Conservation (phyloP, 2,797 vertebrate species). For the Oreochromis grahami region DNA sequence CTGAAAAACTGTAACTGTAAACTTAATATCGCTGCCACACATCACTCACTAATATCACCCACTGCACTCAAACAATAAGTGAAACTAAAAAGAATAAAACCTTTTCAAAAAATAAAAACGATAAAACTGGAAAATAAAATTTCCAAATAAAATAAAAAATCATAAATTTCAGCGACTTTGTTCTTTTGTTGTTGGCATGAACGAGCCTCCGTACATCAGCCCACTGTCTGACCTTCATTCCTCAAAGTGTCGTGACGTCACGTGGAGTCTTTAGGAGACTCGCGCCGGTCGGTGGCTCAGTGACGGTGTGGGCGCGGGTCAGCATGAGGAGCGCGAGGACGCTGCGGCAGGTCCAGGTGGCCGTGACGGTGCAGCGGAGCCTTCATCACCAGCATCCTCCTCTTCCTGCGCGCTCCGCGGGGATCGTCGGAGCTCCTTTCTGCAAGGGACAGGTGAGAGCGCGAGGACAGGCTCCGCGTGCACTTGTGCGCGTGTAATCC, state of each 20-base stretch:
- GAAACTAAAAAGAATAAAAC: neutral
- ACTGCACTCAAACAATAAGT: neutral
- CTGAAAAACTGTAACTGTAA: neutral
- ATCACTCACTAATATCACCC: neutral
- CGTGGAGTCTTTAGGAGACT: neutral
- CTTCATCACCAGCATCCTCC: neutral
- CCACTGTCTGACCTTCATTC: neutral
- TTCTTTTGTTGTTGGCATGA: neutral
- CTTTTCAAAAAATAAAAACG: neutral
- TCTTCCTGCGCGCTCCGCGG: constrained; percentile 28
- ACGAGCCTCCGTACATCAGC: neutral
- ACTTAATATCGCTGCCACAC: neutral
- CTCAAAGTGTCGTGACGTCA: constrained; percentile 1
- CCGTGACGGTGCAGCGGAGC: neutral
- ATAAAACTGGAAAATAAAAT: neutral
- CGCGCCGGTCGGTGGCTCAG: neutral
- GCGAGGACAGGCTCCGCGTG: neutral
- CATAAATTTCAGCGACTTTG: neutral
- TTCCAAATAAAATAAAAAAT: neutral
- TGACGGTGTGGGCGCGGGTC: neutral
- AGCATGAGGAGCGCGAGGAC: constrained; percentile 41
- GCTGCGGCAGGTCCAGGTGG: constrained; percentile 12
- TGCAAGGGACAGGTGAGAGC: constrained; percentile 73
- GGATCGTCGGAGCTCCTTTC: constrained; percentile 77
- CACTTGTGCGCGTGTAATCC: neutral